Base-by-base conservation (phyloP, 2,888 invertebrate species). In the Agrypnus murinus region DNA sequence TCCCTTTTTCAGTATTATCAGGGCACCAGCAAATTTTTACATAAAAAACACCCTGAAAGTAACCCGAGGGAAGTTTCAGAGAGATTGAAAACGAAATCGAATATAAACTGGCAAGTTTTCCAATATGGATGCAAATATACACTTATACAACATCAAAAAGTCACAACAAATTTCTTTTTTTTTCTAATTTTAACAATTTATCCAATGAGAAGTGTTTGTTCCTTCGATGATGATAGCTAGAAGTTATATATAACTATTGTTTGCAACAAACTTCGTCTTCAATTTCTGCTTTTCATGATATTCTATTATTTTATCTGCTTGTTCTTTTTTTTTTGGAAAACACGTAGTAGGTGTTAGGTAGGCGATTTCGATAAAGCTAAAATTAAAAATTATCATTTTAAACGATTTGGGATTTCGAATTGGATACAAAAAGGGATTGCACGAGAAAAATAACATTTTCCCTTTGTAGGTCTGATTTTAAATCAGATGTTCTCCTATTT, bases 1-100 rank as follows among this genome's bases (percentile, higher is more conserved):
- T 48, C 25, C 17, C n/a, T 45, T n/a, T n/a, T n/a, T n/a, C n/a
- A n/a, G 17, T 9, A 46, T 46, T 15, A 19, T 46, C 19, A 19
- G 19, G 5, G 1, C 19, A 40, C 19, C 19, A 14, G 58, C 38
- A 58, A 58, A 58, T 57, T 40, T n/a, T 45, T 60, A 34, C 32
- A 15, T 60, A 32, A 60, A 32, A 25, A 25, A 25, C 25, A 17
- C 14, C 17, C n/a, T n/a, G 34, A 31, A 31, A 60, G 34, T 60
- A 45, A 34, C 60, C 60, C 17, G 17, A 46, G 60, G 60, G 60
- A 34, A 32, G 45, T 60, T 60, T n/a, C n/a, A n/a, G n/a, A 15
- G 25, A 60, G 60, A 60, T 60, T 60, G 60, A 60, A 55, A 46
- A 60, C 60, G 45, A 32, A 60, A 60, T 60, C 45, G 60, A 60